These are phyloP conservation scores for Natrix natrix DNA, from an alignment of 2,797 vertebrate genomes.

Conservation along the genomic window DNA sequence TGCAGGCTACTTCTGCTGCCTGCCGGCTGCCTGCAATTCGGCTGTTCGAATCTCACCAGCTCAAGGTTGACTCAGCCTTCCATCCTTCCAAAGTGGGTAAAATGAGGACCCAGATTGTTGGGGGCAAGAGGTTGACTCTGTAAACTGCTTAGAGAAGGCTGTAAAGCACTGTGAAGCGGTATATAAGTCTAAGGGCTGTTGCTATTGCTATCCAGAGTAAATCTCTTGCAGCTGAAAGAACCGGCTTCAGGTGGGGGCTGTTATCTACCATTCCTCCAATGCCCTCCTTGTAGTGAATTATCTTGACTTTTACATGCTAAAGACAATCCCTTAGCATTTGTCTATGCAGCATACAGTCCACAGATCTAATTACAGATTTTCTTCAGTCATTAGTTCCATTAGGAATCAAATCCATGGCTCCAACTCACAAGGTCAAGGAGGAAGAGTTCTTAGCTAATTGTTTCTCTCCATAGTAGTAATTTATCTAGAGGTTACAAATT, in stretches of 20 bases:
- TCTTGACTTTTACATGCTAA: conserved; percentile 52
- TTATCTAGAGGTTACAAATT: conserved; percentile 76
- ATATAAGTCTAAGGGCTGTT: too few species aligned
- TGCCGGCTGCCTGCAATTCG: too few species aligned
- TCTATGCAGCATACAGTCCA: conserved; percentile 67
- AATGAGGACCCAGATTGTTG: too few species aligned
- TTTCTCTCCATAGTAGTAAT: conserved; percentile 59
- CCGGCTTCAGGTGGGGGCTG: not conserved
- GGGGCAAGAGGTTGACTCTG: too few species aligned
- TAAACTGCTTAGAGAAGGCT: too few species aligned
- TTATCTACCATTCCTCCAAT: not conserved
- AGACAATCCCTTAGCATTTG: conserved; percentile 65
- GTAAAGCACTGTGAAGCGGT: too few species aligned
- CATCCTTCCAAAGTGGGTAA: too few species aligned
- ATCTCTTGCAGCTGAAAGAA: not conserved
- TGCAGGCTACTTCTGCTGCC: too few species aligned
- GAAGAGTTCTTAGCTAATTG: conserved; percentile 62
- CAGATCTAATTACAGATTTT: conserved; percentile 82
- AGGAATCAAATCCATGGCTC: conserved; percentile 76
- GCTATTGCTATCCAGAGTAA: not conserved
- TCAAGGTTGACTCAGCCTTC: too few species aligned
- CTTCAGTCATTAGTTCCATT: conserved; percentile 72
- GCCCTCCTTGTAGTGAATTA: conserved; percentile 39
- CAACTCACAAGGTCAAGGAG: conserved; percentile 72
- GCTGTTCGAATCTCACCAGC: too few species aligned